A percentile compares a stretch with the other conserved stretches of the same genome.
Evolutionary conservation across 2,797 vertebrate species (phyloP).

Genomic region (Anguilla megastoma): DNA sequence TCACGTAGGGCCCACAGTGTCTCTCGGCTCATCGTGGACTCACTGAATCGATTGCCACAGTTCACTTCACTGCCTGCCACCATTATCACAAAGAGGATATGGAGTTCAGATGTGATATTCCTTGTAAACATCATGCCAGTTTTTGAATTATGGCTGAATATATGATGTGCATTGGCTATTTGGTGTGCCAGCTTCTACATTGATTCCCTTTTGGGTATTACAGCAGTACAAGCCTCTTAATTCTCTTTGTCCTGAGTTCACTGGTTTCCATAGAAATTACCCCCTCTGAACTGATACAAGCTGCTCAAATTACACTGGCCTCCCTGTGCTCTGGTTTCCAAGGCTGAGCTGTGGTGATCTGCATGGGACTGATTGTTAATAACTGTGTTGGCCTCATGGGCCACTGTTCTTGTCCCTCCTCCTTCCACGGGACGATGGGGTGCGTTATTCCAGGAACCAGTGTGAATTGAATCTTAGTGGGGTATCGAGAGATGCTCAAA

Average conservation of each 20-base stretch:
- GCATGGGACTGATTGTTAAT: not conserved
- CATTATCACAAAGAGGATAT: conserved; percentile 6
- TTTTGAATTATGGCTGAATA: not conserved
- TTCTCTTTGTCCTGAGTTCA: conserved; percentile 2
- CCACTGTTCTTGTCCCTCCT: not conserved
- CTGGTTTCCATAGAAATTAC: not conserved
- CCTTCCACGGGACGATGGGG: not conserved
- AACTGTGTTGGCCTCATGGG: not conserved
- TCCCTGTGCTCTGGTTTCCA: not conserved
- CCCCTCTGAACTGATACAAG: not conserved
- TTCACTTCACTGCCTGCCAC: not conserved
- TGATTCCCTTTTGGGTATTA: conserved; percentile 1
- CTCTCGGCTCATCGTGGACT: not conserved
- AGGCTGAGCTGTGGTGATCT: not conserved
- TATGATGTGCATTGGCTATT: conserved; percentile 20
- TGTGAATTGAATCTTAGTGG: not conserved
- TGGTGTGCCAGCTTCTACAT: not conserved
- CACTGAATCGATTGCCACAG: not conserved
- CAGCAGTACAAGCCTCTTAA: not conserved
- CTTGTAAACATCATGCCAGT: not conserved
- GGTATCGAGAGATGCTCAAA: not conserved
- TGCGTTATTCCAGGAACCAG: not conserved
- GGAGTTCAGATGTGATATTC: not conserved
- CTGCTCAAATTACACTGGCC: not conserved
- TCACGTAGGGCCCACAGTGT: not conserved